Evolutionary conservation across 2,113 vertebrate genomes (phyloP).

Genomic region (Oxyruncus cristatus): DNA sequence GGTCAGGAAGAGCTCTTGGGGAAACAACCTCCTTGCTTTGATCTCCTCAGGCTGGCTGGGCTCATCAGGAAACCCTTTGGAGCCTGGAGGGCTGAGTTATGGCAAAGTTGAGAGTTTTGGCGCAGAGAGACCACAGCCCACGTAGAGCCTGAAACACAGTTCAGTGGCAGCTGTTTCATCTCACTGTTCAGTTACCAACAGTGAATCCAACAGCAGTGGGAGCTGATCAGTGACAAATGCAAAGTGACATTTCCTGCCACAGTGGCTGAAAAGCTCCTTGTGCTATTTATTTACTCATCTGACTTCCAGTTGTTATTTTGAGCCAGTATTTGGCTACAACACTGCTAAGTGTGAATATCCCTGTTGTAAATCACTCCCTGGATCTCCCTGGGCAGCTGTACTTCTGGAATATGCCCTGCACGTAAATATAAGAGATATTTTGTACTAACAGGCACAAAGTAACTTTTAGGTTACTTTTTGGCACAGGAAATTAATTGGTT

Average conservation of each 20-base stretch:
- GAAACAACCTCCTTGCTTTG: background rate
- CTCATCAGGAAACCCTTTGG: background rate
- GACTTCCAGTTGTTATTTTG: background rate
- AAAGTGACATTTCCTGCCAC: background rate
- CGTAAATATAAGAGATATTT: rapidly evolving
- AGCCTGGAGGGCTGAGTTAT: rapidly evolving
- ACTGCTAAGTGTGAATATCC: background rate
- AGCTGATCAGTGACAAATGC: background rate
- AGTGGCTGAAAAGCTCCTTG: background rate
- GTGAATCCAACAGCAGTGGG: background rate
- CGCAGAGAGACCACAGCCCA: background rate
- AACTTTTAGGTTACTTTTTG: background rate
- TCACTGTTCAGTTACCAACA: background rate
- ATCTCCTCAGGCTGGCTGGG: rapidly evolving
- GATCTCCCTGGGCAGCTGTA: background rate
- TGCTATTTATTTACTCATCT: background rate
- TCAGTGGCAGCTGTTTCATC: background rate
- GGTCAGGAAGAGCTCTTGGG: rapidly evolving
- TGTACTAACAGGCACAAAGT: background rate
- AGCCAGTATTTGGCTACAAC: background rate
- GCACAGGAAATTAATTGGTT: background rate
- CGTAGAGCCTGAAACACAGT: rapidly evolving
- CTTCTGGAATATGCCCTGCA: background rate
- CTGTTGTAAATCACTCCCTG: background rate
- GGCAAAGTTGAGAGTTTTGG: background rate